Evolutionary conservation across 2,113 vertebrate species (phyloP), one percentile per base, ranked within the genome.

Genomic region (Tautogolabrus adspersus): DNA sequence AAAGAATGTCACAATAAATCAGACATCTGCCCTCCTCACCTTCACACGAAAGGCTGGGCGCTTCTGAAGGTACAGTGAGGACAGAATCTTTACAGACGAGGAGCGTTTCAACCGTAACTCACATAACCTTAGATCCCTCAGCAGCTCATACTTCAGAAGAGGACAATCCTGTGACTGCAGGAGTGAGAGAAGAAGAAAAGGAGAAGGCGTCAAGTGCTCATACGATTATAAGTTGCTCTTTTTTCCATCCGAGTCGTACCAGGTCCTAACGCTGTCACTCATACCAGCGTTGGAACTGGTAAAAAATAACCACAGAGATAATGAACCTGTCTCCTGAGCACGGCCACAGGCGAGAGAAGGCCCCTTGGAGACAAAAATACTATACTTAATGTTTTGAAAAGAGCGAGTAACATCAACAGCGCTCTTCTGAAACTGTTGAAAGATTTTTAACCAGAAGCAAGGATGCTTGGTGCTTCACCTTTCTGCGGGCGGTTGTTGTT

Each of bases 161-260:
- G 1, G 21, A 65, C 65, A 77, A 60, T 18, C 23, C 5, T 26
- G 47, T 42, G 38, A 40, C 40, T 75, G 46, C 55, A 54, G 60
- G 19, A 64, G 76, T 1, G 42, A 67, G 47, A 1, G 9, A 9
- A 15, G 47, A 0, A 12, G 8, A 16, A 22, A 21, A 9, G 3
- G 63, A 66, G 59, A 15, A 62, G 15, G 63, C 56, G 52, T 37
- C 47, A 22, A 67, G 55, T 0, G 22, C 63, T 88, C 70, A 65
- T 75, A 5, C 77, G 77, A 86, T 88, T 84, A 86, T 82, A 71
- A 82, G 52, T 26, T 47, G 58, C 30, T 59, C 51, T 51, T 13
- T 23, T 61, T 47, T 83, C 38, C 73, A 52, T 59, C 8, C 8
- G 0, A 77, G 68, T 68, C 81, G 52, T 0, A 9, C 10, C 59